These are phyloP conservation scores for Strix aluco DNA, from an alignment of 2,113 vertebrate genomes.

Conservation along the genomic window DNA sequence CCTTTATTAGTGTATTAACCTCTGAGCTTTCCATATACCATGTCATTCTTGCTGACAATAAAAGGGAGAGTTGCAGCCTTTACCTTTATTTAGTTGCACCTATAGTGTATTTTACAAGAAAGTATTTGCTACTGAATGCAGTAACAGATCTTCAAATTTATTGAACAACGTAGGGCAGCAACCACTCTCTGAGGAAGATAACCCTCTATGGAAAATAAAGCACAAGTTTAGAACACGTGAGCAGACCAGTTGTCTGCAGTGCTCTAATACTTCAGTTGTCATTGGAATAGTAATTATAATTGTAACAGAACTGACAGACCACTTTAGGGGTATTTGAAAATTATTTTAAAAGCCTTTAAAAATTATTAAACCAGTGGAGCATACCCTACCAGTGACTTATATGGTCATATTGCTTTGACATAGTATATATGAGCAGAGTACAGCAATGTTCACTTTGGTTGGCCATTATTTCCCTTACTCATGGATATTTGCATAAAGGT, in stretches of 20 bases:
- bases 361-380: background rate
- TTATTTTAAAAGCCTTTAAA: background rate
- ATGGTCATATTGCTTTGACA: background rate
- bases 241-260: background rate
- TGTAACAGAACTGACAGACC: background rate
- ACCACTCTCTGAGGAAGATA: background rate
- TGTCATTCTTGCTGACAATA: background rate
- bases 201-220: background rate
- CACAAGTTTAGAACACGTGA: background rate
- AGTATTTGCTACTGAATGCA: background rate
- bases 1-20: background rate
- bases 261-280: background rate
- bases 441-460: background rate
- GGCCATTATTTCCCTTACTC: background rate
- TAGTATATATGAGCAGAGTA: accelerated
- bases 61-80: background rate
- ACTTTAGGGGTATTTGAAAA: background rate
- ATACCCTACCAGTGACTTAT: background rate
- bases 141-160: conserved; percentile 1
- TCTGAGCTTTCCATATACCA: background rate
- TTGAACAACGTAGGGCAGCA: background rate
- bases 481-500: background rate
- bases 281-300: background rate
- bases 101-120: background rate
- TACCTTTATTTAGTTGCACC: background rate